A percentile compares a stretch with the other conserved stretches of the same genome.
These are phyloP conservation scores for Psittacula derbiana DNA, from an alignment of 2,797 vertebrate species.

Conservation along the genomic window DNA sequence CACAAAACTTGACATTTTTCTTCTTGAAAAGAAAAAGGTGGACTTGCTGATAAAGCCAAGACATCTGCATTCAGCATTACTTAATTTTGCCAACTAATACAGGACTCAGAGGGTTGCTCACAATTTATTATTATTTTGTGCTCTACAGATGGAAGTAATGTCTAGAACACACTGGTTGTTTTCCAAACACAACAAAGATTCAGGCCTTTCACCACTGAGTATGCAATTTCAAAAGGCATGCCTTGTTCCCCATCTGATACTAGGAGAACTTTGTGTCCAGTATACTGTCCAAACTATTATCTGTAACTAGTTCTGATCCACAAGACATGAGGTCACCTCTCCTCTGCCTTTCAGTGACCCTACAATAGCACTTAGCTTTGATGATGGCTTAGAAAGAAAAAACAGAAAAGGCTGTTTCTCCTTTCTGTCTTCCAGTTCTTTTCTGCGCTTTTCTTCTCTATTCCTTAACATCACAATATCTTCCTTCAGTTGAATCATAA, in stretches of 20 bases:
- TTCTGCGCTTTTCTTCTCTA: not conserved
- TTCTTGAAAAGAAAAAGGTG: constrained; percentile 11
- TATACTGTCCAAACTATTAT: not conserved
- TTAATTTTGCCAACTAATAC: not conserved
- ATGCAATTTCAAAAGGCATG: not conserved
- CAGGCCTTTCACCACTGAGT: not conserved
- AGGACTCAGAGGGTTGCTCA: not conserved
- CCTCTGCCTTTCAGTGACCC: constrained; percentile 5
- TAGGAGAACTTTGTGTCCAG: not conserved
- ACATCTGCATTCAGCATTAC: constrained; percentile 19
- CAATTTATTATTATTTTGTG: constrained; percentile 1
- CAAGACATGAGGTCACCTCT: not conserved
- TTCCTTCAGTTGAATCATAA: not conserved
- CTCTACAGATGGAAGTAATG: constrained; percentile 38
- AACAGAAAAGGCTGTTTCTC: not conserved
- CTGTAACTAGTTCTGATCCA: not conserved
- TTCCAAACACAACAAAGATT: constrained; percentile 27
- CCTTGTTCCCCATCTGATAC: not conserved
- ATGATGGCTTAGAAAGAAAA: not conserved
- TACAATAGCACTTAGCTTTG: not conserved
- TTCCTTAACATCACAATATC: not conserved
- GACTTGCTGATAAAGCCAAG: constrained; percentile 3
- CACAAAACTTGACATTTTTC: not conserved
- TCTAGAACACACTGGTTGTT: not conserved
- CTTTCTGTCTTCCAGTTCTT: not conserved